A percentile compares a stretch with the other conserved stretches of the same genome.
Conservation (phyloP, 2,797 vertebrate species). For the Pelodytes ibericus region DNA sequence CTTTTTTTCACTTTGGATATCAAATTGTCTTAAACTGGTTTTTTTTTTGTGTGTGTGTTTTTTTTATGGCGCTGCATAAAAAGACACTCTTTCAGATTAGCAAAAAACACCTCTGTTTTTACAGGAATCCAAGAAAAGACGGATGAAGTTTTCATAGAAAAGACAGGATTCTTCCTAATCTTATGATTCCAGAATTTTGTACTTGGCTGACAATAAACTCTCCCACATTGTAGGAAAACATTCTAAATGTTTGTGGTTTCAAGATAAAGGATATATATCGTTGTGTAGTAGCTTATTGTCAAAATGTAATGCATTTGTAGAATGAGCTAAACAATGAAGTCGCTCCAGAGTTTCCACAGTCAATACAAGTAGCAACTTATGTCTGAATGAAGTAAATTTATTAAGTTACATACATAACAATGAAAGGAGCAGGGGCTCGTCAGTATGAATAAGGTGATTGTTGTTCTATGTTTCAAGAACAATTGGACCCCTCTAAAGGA, state of each 20-base stretch:
- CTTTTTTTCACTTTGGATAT: constrained; percentile 41
- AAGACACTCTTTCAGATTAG: constrained; percentile 43
- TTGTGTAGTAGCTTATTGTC: background rate
- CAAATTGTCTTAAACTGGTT: constrained; percentile 51
- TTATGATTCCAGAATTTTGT: constrained; percentile 20
- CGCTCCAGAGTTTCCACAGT: too few species aligned
- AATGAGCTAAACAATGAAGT: background rate
- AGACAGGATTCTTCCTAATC: constrained; percentile 26
- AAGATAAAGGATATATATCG: background rate
- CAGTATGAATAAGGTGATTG: too few species aligned
- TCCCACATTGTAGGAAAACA: constrained; percentile 14
- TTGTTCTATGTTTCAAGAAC: too few species aligned
- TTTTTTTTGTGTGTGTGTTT: too few species aligned
- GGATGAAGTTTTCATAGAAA: constrained; percentile 26
- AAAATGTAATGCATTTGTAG: background rate
- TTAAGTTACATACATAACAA: too few species aligned
- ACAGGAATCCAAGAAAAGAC: constrained; percentile 33
- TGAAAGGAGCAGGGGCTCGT: too few species aligned
- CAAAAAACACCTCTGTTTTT: constrained; percentile 31
- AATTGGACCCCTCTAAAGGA: too few species aligned
- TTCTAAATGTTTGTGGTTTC: background rate
- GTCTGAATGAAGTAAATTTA: too few species aligned
- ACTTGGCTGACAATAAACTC: constrained; percentile 17
- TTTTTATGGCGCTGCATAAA: constrained; percentile 38
- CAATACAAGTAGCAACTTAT: too few species aligned